Evolutionary conservation across 1,140 invertebrate species (phyloP), one percentile per base, ranked within the genome.

Genomic region (Cotesia glomerata): DNA sequence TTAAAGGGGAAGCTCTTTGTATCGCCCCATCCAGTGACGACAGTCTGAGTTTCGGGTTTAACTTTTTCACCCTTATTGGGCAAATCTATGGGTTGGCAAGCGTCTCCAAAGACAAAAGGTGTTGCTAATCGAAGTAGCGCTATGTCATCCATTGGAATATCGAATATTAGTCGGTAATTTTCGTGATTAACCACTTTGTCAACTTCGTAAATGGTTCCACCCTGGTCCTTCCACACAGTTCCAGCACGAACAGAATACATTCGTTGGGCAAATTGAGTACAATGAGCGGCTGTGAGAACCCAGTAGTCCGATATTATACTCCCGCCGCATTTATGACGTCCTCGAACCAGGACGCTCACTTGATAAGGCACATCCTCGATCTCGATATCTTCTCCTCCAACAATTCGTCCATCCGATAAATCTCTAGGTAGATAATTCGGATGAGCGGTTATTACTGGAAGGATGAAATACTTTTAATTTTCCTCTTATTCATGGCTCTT

Each of bases 221-320:
- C 78, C 8, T 3, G 14, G 5, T 59, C 1, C 8, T 45, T 5
- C 5, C n/a, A 52, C 39, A 32, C 51, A 7, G 75, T 52, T 7
- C 77, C 74, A 26, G 76, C 72, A 18, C 75, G 73, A 13, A 78
- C 34, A 13, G 8, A 35, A 11, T 75, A 49, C 13, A 35, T 8
- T 11, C 36, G 14, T 14, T n/a, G 16, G 16, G 54, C 75, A 2
- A 52, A 2, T 18, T 49, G n/a, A 0, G 69, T 58, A 59, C 92
- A 93, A 80, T 93, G 92, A 1, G 84, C 92, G 0, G 92, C 92
- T 0, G 91, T 92, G 2, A 93, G 13, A 1, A 92, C 87, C 77
- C 86, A 90, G 2, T 88, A 77, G 14, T 84, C 69, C 8, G 83
- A 85, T 14, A 93, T 87, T 68, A 93, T 89, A 51, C 89, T 88